Evolutionary conservation across 2,113 vertebrate genomes (phyloP).

Genomic region (Pachycephala philippinensis): DNA sequence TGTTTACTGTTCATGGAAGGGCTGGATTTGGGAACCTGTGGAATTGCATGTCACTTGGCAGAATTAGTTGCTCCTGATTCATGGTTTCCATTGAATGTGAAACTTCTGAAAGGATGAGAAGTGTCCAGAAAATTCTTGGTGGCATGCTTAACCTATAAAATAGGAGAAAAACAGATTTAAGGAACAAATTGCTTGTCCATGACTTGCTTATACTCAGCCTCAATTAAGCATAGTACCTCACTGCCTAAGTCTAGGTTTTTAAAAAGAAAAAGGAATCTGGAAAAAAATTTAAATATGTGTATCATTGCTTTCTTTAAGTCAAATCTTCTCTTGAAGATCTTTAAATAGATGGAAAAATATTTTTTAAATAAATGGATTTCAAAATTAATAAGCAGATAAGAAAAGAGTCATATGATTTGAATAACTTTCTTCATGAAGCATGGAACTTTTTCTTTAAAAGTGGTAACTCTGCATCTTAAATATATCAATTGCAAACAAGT

Average conservation of each 20-base stretch:
- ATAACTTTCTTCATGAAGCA: neutral
- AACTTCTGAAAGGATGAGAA: neutral
- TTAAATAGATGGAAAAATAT: neutral
- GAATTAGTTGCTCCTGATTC: neutral
- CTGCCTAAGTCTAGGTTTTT: neutral
- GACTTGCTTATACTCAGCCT: neutral
- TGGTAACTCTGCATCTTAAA: neutral
- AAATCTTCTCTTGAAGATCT: neutral
- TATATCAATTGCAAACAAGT: neutral
- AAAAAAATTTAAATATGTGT: neutral
- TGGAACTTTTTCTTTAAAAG: neutral
- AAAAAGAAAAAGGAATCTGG: neutral
- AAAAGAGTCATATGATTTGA: neutral
- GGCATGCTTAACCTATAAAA: neutral
- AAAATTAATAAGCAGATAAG: neutral
- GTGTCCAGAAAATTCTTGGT: neutral
- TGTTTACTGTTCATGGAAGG: neutral
- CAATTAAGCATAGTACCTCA: neutral
- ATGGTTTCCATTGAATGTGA: neutral
- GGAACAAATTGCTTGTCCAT: neutral
- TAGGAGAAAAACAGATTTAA: neutral
- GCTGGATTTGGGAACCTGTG: neutral
- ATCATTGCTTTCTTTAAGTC: neutral
- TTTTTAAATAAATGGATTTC: neutral
- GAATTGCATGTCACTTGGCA: neutral